Evolutionary conservation across 2,113 vertebrate species (phyloP).

Genomic region (Pluvialis apricaria): DNA sequence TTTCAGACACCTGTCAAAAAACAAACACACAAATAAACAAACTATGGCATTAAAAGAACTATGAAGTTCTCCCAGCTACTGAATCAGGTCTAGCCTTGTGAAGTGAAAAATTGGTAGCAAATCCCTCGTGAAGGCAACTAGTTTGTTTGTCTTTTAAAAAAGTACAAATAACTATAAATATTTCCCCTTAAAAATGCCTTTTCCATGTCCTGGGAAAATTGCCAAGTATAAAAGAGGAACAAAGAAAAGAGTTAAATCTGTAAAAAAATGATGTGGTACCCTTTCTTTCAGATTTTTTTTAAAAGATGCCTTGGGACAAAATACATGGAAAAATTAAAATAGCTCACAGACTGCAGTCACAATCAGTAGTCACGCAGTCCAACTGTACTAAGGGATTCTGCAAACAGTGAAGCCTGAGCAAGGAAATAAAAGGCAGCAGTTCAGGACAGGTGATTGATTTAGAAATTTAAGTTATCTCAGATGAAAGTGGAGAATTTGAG

Average conservation of each 20-base stretch:
- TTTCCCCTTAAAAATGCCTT: neutral
- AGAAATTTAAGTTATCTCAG: neutral
- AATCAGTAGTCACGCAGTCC: neutral
- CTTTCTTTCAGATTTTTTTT: neutral
- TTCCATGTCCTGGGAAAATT: neutral
- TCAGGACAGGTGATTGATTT: neutral
- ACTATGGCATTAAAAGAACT: neutral
- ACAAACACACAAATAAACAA: neutral
- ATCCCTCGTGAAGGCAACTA: neutral
- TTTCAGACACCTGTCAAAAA: constrained; percentile 87
- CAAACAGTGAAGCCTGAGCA: neutral
- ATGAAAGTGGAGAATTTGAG: neutral
- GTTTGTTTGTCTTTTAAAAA: neutral
- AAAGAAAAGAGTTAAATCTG: neutral
- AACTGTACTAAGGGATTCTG: neutral
- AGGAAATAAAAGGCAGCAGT: neutral
- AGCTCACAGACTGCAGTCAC: neutral
- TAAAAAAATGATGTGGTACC: neutral
- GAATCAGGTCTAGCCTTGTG: neutral
- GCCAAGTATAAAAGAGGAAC: neutral
- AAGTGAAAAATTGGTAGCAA: neutral
- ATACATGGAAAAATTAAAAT: neutral
- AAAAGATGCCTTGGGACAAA: neutral
- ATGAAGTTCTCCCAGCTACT: neutral
- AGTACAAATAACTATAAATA: neutral